Percentiles rank a stretch among this genome's conserved stretches.
phyloP scores from a whole-genome alignment of 2,113 vertebrate genomes.

The Talpa occidentalis region DNA sequence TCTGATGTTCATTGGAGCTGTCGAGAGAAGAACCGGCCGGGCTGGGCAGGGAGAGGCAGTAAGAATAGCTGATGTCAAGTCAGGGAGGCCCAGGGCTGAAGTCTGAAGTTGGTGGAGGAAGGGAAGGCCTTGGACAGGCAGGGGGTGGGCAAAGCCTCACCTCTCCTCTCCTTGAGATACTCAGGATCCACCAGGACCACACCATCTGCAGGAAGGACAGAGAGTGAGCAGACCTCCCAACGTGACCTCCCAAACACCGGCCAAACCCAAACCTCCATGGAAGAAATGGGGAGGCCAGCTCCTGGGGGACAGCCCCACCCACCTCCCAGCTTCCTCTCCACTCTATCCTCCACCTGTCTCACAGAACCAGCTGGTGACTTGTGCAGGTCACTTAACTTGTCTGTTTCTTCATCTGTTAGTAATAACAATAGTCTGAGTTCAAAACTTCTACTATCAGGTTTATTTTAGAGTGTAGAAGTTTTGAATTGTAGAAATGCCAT shows the following conservation, averaged over 20 bases:
- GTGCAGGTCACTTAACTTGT: not conserved
- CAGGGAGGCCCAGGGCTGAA: not conserved
- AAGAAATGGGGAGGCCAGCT: not conserved
- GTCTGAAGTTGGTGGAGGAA: not conserved
- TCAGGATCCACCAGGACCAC: constrained; percentile 97
- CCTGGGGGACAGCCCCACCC: rapidly evolving
- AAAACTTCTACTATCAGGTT: not conserved
- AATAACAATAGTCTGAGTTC: not conserved
- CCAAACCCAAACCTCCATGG: not conserved
- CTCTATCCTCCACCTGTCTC: not conserved
- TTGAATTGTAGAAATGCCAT: not conserved
- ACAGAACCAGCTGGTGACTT: not conserved
- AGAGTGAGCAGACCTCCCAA: not conserved
- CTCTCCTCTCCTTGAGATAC: constrained; percentile 97
- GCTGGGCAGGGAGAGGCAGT: not conserved
- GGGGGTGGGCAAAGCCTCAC: constrained; percentile 80
- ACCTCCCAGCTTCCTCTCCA: not conserved
- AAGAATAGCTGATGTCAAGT: not conserved
- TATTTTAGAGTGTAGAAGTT: not conserved
- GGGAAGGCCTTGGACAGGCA: not conserved
- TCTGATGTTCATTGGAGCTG: rapidly evolving
- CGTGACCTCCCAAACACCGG: not conserved
- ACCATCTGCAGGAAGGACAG: constrained; percentile 88
- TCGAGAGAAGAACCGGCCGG: not conserved
- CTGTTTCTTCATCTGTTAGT: not conserved